These are phyloP conservation scores for Callyntrura guangdongensis DNA, from an alignment of 2,888 invertebrate species.

Conservation along the genomic window DNA sequence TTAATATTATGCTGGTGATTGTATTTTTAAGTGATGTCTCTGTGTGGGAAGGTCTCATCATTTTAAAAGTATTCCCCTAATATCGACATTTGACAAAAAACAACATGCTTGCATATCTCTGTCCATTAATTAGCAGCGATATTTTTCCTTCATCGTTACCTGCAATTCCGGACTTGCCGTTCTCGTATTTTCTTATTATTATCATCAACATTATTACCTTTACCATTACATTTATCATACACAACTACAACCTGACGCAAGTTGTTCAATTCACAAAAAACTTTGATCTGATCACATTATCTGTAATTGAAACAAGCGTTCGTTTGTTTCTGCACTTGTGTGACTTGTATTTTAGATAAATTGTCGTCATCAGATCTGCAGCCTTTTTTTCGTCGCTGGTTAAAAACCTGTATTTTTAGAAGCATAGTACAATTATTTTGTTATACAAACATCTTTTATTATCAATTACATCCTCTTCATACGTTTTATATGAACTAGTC, in stretches of 20 bases:
- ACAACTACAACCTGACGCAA: not conserved
- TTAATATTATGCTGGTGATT: conserved; percentile 36
- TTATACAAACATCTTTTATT: conserved; percentile 24
- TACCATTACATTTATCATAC: not conserved
- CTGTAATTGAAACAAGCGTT: conserved; percentile 4
- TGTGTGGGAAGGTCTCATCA: conserved; percentile 62
- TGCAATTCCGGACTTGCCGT: not conserved
- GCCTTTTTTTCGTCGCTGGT: conserved; percentile 65
- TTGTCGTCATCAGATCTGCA: conserved; percentile 69
- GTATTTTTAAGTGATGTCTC: conserved; percentile 31
- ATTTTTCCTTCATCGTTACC: not conserved
- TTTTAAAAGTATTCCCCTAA: conserved; percentile 42
- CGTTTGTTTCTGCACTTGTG: not conserved
- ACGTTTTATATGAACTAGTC: conserved; percentile 47
- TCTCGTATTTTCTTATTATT: conserved; percentile 10
- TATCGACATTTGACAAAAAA: conserved; percentile 73
- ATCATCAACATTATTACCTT: not conserved
- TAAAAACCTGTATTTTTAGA: conserved; percentile 50
- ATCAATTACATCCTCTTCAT: conserved; percentile 21
- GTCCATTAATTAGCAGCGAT: not conserved
- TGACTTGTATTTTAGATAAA: not conserved
- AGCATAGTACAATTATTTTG: conserved; percentile 23
- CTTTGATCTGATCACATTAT: not conserved
- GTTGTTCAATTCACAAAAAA: not conserved
- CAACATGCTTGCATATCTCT: conserved; percentile 26